Percentiles rank a stretch among this genome's conserved stretches.
Evolutionary conservation across 2,113 vertebrate species (phyloP).

Genomic region (Prietella phreatophila): DNA sequence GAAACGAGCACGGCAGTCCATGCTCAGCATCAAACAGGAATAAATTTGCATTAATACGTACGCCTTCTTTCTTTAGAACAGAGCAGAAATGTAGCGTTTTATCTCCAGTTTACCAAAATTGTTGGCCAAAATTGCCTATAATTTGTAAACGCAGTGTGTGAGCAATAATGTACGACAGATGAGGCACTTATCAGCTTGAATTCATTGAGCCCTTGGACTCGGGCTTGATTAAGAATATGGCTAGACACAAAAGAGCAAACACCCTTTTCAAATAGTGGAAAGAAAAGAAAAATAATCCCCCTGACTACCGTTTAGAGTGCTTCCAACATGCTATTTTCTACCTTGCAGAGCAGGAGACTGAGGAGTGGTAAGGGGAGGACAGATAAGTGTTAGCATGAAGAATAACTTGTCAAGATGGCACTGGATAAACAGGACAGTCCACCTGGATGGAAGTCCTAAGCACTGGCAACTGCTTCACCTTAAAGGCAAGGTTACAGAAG

Average conservation of each 20-base stretch:
- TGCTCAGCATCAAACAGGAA: constrained; percentile 45
- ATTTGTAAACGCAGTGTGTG: constrained; percentile 50
- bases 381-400: constrained; percentile 58
- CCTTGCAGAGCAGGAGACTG: constrained; percentile 39
- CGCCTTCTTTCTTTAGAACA: not conserved
- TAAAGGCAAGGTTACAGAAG: not conserved
- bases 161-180: constrained; percentile 47
- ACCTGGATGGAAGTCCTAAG: constrained; percentile 54
- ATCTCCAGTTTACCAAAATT: constrained; percentile 38
- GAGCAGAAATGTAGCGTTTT: constrained; percentile 33
- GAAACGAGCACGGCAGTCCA: constrained; percentile 32
- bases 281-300: constrained; percentile 66
- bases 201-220: constrained; percentile 30
- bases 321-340: constrained; percentile 40
- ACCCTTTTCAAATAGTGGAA: constrained; percentile 65
- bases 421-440: constrained; percentile 61
- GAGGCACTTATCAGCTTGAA: constrained; percentile 50
- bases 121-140: constrained; percentile 51
- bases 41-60: constrained; percentile 59
- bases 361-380: constrained; percentile 52
- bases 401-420: constrained; percentile 68
- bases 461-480: not conserved
- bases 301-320: constrained; percentile 28
- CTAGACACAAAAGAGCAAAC: constrained; percentile 66
- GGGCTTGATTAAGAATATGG: constrained; percentile 46